Conservation (phyloP, 2,888 invertebrate genomes). For the Phrixothrix hirtus region DNA sequence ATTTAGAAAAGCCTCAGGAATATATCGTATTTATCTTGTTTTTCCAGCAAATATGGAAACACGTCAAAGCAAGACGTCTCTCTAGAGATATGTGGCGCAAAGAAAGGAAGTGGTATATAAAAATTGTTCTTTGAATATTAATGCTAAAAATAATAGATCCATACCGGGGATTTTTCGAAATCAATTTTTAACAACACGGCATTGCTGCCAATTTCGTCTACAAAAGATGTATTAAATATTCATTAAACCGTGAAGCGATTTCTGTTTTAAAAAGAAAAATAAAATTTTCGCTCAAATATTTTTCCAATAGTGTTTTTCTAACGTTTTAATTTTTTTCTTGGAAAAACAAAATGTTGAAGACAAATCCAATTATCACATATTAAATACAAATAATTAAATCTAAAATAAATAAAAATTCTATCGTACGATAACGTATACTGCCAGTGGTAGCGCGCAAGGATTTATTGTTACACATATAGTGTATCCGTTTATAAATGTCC, state of each 20-base stretch:
- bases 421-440: too few relatives aligned
- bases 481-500: too few relatives aligned
- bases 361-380: background rate
- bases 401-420: too few relatives aligned
- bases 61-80: constrained; percentile 26
- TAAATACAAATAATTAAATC: background rate
- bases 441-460: too few relatives aligned
- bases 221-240: background rate
- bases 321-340: background rate
- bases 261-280: background rate
- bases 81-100: constrained; percentile 20
- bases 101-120: constrained; percentile 22
- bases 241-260: background rate
- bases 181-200: background rate
- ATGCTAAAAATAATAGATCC: constrained; percentile 6
- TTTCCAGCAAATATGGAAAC: constrained; percentile 27
- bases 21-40: constrained; percentile 22
- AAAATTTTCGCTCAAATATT: background rate
- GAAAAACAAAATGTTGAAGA: background rate
- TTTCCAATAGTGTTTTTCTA: background rate
- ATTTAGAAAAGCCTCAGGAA: constrained; percentile 11
- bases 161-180: background rate
- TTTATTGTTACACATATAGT: too few relatives aligned
- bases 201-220: background rate
- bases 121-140: constrained; percentile 28